Base-by-base conservation (phyloP, 2,113 vertebrate genomes). In the Sterrhoptilus dennistouni region DNA sequence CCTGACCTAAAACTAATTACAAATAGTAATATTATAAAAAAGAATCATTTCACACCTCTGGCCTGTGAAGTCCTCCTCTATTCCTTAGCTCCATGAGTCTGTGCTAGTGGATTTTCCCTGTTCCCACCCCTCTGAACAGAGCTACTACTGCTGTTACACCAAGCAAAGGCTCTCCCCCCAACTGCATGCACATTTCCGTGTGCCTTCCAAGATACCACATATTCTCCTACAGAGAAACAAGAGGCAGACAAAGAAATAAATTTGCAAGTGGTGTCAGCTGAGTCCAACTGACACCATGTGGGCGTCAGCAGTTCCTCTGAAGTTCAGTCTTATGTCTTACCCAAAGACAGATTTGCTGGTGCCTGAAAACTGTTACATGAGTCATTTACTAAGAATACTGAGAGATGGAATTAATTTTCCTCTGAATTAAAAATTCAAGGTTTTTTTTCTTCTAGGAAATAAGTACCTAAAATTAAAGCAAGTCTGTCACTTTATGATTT, bases 341-440 rank as follows among this genome's bases (percentile, higher is more conserved):
- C 63, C 80, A 18, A 90, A 87, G 82, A 80, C 83, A 86, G 45
- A 91, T 75, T 56, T 91, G 44, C n/a, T 82, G 68, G 52, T 80
- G 79, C 86, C 61, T 92, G 56, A 87, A 94, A 96, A 94, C 27
- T 70, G 72, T 83, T 49, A 54, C 12, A 72, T 87, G 77, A 94
- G 56, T 94, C 65, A 96, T 81, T 87, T 87, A 35, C 69, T 89
- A 90, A 91, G 76, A 92, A 87, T 75, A 89, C 35, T 71, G 82
- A 66, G 13, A 53, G 47, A 94, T 57, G 15, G 57, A 92, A 84
- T 89, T 64, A 44, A 82, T 95, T 89, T 95, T 87, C 53, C 6
- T 72, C 61, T 69, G 57, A 91, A 93, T 82, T 89, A 91, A 89
- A 85, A 95, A 68, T 28, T 52, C 69, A 71, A 50, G 23, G 0